phyloP scores from a whole-genome alignment of 2,797 vertebrate genomes.

The Salarias fasciatus region DNA sequence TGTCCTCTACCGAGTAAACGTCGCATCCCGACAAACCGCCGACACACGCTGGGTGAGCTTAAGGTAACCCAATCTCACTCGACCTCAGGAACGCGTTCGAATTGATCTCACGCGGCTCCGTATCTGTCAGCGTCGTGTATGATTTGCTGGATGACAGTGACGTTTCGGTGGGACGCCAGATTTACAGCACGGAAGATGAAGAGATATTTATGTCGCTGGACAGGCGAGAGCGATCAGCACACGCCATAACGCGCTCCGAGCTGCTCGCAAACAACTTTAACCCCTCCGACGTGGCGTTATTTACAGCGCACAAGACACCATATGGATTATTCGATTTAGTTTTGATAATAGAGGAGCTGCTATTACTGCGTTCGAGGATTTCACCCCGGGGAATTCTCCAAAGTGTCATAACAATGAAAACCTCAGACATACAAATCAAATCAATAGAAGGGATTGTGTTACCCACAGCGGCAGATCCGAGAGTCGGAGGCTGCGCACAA shows the following conservation, averaged over 20 bases:
- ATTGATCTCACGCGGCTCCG: slow-evolving; percentile 28
- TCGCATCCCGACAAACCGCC: slow-evolving; percentile 5
- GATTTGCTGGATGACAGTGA: slow-evolving; percentile 45
- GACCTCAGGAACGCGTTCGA: slow-evolving; percentile 36
- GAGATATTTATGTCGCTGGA: slow-evolving; percentile 41
- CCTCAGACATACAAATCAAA: slow-evolving; percentile 50
- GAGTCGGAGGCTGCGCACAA: slow-evolving; percentile 5
- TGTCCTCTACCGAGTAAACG: slow-evolving; percentile 14
- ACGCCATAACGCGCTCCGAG: slow-evolving; percentile 30
- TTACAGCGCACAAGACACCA: slow-evolving; percentile 19
- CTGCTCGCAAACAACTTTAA: slow-evolving; percentile 19
- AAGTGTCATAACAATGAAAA: slow-evolving; percentile 40
- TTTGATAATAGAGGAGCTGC: slow-evolving; percentile 29
- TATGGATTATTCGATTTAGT: slow-evolving; percentile 23
- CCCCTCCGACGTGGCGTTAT: slow-evolving; percentile 10
- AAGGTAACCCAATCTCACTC: slow-evolving; percentile 24
- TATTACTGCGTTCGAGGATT: slow-evolving; percentile 6
- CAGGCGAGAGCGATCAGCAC: slow-evolving; percentile 31
- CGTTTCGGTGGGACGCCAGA: slow-evolving; percentile 19
- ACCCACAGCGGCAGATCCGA: slow-evolving; percentile 25
- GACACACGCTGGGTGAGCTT: not conserved
- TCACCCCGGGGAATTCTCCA: slow-evolving; percentile 27
- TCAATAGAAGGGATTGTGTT: slow-evolving; percentile 58
- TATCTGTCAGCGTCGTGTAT: slow-evolving; percentile 37
- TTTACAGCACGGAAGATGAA: slow-evolving; percentile 34